A percentile compares a stretch with the other conserved stretches of the same genome.
Evolutionary conservation across 2,888 invertebrate genomes (phyloP).

Genomic region (Leptinotarsa juncta): DNA sequence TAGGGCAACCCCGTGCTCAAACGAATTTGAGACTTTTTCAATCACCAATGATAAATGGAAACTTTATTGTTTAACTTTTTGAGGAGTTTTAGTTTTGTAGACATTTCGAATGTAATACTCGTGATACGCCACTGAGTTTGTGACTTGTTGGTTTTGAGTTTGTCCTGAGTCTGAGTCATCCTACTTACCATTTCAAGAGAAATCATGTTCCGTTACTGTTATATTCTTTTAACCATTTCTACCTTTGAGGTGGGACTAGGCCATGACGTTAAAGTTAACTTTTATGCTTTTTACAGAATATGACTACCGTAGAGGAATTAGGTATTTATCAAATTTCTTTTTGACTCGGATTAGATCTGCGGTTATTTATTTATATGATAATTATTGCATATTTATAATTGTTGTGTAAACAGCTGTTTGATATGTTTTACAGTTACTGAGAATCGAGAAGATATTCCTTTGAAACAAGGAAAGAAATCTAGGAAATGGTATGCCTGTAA

Average conservation of each 20-base stretch:
- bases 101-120: not conserved
- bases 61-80: no score
- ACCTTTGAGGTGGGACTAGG: not conserved
- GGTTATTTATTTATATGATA: no score
- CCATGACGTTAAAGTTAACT: not conserved
- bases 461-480: conserved; percentile 64
- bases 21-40: no score
- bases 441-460: conserved; percentile 71
- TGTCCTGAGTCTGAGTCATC: conserved; percentile 30
- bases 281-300: conserved; percentile 21
- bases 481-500: conserved; percentile 56
- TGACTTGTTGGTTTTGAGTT: no score
- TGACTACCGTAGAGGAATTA: conserved; percentile 37
- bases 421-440: conserved; percentile 54
- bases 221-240: conserved; percentile 13
- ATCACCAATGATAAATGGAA: no score
- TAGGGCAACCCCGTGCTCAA: no score
- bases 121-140: not conserved
- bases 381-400: not conserved
- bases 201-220: conserved; percentile 39
- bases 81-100: no score
- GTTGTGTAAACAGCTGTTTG: not conserved
- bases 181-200: conserved; percentile 34
- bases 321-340: conserved; percentile 20
- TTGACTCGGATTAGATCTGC: no score